A percentile compares a stretch with the other conserved stretches of the same genome.
Evolutionary conservation across 2,888 invertebrate genomes (phyloP).

Genomic region (Junonia oenone): DNA sequence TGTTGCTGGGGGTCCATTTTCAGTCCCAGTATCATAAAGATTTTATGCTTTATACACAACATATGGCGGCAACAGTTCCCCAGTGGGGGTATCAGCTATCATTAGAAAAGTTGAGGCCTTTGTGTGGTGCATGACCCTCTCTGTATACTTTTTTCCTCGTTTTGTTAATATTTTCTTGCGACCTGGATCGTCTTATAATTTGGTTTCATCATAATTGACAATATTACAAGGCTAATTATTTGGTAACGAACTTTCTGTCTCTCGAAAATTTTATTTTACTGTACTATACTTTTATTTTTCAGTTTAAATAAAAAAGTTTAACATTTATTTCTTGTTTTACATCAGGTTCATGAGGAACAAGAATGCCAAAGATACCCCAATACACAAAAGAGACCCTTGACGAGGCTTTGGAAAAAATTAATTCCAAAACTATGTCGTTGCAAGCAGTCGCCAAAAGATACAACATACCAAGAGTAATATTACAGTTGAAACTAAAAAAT

Average conservation of each 20-base stretch:
- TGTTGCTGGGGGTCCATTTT: slow-evolving; percentile 24
- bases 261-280: no score
- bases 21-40: slow-evolving; percentile 27
- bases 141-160: slow-evolving; percentile 28
- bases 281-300: no score
- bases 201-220: slow-evolving; percentile 20
- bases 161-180: slow-evolving; percentile 25
- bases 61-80: slow-evolving; percentile 28
- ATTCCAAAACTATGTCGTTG: no score
- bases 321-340: no score
- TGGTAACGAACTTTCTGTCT: neutral
- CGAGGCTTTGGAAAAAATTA: no score
- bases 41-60: slow-evolving; percentile 29
- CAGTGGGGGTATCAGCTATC: slow-evolving; percentile 28
- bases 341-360: no score
- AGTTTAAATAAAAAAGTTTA: no score
- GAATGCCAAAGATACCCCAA: no score
- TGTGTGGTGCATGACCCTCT: neutral
- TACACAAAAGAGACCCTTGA: no score
- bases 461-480: no score
- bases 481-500: no score
- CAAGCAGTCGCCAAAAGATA: no score
- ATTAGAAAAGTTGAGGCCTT: slow-evolving; percentile 23
- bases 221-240: neutral
- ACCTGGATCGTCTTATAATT: slow-evolving; percentile 26